Conservation (phyloP, 1,140 invertebrate genomes). For the Pinna nobilis region DNA sequence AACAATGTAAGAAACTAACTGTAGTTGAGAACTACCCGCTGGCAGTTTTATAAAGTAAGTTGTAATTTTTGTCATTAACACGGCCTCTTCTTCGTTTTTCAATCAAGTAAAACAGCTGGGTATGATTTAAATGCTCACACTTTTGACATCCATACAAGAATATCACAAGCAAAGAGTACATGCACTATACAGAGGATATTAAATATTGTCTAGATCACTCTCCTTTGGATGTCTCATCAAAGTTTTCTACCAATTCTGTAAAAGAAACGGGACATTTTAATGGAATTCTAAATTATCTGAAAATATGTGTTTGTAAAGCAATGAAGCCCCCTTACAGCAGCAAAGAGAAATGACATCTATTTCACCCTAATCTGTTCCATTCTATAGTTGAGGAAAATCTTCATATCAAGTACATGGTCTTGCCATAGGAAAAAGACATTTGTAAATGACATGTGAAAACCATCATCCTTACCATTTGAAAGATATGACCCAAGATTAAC, state of each 20-base stretch:
- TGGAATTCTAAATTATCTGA: not conserved
- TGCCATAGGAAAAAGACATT: no score
- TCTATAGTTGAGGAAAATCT: no score
- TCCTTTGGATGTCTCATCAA: conserved; percentile 97
- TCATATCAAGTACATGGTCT: no score
- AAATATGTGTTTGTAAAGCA: conserved; percentile 2
- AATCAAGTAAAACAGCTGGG: conserved; percentile 14
- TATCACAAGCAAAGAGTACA: conserved; percentile 19
- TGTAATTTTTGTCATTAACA: not conserved
- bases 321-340: no score
- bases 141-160: not conserved
- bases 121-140: not conserved
- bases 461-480: no score
- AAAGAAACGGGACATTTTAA: conserved; percentile 24
- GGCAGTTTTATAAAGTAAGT: not conserved
- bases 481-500: no score
- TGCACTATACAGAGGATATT: conserved; percentile 10
- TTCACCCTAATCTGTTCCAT: no score
- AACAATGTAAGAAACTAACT: no score
- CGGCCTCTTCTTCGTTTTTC: conserved; percentile 1
- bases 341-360: no score
- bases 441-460: no score
- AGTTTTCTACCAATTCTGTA: conserved; percentile 93
- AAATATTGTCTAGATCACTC: conserved; percentile 79
- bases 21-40: not conserved